Percentiles rank a stretch among this genome's conserved stretches.
Conservation (phyloP, 2,888 invertebrate genomes). For the Beris chalybata region DNA sequence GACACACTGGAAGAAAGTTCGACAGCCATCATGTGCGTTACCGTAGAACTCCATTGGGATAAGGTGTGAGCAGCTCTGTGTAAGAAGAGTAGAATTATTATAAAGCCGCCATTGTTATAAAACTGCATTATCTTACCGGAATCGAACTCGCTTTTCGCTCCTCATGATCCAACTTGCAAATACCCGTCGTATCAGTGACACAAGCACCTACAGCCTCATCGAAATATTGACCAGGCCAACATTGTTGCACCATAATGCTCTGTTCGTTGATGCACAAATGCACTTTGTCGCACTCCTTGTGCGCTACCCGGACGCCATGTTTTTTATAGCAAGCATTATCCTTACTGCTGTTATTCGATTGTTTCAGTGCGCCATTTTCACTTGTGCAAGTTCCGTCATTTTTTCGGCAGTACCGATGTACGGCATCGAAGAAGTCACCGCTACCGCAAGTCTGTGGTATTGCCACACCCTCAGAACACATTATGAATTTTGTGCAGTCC, state of each 20-base stretch:
- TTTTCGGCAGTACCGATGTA: slow-evolving; percentile 51
- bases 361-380: slow-evolving; percentile 50
- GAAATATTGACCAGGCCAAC: slow-evolving; percentile 45
- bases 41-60: slow-evolving; percentile 41
- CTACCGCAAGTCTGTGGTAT: slow-evolving; percentile 50
- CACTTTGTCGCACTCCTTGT: slow-evolving; percentile 46
- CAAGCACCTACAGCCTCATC: slow-evolving; percentile 44
- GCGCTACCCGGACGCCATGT: slow-evolving; percentile 47
- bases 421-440: slow-evolving; percentile 51
- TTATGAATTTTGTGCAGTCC: slow-evolving; percentile 51
- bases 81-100: not conserved
- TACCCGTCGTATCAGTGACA: slow-evolving; percentile 43
- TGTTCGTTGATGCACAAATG: slow-evolving; percentile 51
- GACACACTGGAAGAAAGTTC: slow-evolving; percentile 43
- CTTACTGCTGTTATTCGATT: slow-evolving; percentile 37
- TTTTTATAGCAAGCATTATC: slow-evolving; percentile 45
- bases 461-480: slow-evolving; percentile 45
- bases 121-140: too few species aligned
- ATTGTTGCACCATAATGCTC: slow-evolving; percentile 47
- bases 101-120: too few species aligned
- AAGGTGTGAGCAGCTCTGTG: slow-evolving; percentile 42
- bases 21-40: slow-evolving; percentile 42
- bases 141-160: not conserved
- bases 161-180: slow-evolving; percentile 40
- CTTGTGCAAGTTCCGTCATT: slow-evolving; percentile 53